A percentile compares a stretch with the other conserved stretches of the same genome.
Conservation (phyloP, 2,888 invertebrate species). For the Aproaerema taeniolella region DNA sequence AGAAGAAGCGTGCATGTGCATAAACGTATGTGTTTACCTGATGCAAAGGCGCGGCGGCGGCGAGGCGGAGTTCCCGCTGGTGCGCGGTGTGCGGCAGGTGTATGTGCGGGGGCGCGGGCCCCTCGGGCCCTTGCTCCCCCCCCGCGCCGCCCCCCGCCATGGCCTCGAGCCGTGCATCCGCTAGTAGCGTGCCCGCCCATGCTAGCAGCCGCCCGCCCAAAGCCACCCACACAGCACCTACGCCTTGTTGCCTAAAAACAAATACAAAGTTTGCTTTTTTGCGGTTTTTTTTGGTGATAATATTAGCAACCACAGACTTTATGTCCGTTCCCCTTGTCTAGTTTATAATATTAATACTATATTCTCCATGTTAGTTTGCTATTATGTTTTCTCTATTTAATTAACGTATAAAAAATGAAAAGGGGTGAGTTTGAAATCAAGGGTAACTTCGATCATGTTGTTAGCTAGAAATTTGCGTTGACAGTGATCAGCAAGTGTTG, state of each 20-base stretch:
- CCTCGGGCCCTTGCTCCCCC: conserved; percentile 27
- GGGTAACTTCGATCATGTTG: too few species aligned
- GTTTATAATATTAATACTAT: too few species aligned
- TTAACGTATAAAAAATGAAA: too few species aligned
- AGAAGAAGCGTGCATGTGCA: background rate
- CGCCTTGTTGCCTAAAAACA: conserved; percentile 84
- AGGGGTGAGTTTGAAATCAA: too few species aligned
- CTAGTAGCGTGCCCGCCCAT: conserved; percentile 83
- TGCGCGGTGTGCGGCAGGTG: conserved; percentile 81
- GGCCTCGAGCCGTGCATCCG: conserved; percentile 87
- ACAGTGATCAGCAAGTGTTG: too few species aligned
- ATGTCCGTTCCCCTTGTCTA: too few species aligned
- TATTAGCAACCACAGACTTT: too few species aligned
- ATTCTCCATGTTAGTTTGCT: too few species aligned
- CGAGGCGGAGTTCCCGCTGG: conserved; percentile 83
- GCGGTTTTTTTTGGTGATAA: too few species aligned
- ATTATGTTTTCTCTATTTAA: too few species aligned
- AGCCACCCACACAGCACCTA: conserved; percentile 93
- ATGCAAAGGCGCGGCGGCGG: conserved; percentile 84
- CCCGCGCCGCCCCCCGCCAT: conserved; percentile 44
- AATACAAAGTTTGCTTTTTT: too few species aligned
- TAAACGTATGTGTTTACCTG: conserved; percentile 65
- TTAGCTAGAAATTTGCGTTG: too few species aligned
- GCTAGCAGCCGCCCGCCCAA: conserved; percentile 91
- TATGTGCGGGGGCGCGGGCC: conserved; percentile 80